A percentile compares a stretch with the other conserved stretches of the same genome.
phyloP scores from a whole-genome alignment of 2,888 invertebrate genomes.

The Molanna angustata region DNA sequence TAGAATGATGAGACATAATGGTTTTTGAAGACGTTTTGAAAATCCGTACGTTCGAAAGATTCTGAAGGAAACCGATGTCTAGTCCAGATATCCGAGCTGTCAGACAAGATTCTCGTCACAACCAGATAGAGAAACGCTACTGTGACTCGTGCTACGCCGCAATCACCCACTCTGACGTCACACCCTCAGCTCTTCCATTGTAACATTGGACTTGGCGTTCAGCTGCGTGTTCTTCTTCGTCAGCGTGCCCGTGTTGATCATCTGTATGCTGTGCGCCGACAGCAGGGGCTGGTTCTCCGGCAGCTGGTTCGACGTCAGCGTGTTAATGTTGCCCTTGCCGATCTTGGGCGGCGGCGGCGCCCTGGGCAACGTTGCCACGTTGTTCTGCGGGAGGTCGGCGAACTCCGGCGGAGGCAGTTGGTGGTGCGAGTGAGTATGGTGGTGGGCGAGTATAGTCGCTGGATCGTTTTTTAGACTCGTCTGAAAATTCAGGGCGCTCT shows the following conservation, averaged over 20 bases:
- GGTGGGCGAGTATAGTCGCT: slow-evolving; percentile 70
- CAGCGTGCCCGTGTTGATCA: slow-evolving; percentile 73
- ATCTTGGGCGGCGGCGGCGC: slow-evolving; percentile 75
- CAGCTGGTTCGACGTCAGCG: slow-evolving; percentile 56
- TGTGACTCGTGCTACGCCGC: slow-evolving; percentile 56
- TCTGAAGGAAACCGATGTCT: no score
- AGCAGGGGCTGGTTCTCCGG: slow-evolving; percentile 67
- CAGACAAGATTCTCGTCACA: slow-evolving; percentile 33
- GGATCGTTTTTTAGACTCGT: slow-evolving; percentile 65
- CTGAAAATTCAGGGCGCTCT: slow-evolving; percentile 54
- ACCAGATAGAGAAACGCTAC: slow-evolving; percentile 43
- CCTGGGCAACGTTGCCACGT: slow-evolving; percentile 63
- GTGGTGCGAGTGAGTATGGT: slow-evolving; percentile 73
- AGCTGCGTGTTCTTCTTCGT: slow-evolving; percentile 72
- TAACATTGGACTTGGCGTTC: slow-evolving; percentile 58
- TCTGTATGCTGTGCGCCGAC: slow-evolving; percentile 73
- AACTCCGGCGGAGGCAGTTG: slow-evolving; percentile 82
- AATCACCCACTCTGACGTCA: slow-evolving; percentile 67
- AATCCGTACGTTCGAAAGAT: no score
- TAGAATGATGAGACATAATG: no score
- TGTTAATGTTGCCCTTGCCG: slow-evolving; percentile 60
- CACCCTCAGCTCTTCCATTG: slow-evolving; percentile 82
- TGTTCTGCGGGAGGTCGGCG: slow-evolving; percentile 73
- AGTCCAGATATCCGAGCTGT: slow-evolving; percentile 27
- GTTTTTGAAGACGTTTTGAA: no score